phyloP scores from a whole-genome alignment of 1,140 invertebrate genomes.

The Samia ricini region DNA sequence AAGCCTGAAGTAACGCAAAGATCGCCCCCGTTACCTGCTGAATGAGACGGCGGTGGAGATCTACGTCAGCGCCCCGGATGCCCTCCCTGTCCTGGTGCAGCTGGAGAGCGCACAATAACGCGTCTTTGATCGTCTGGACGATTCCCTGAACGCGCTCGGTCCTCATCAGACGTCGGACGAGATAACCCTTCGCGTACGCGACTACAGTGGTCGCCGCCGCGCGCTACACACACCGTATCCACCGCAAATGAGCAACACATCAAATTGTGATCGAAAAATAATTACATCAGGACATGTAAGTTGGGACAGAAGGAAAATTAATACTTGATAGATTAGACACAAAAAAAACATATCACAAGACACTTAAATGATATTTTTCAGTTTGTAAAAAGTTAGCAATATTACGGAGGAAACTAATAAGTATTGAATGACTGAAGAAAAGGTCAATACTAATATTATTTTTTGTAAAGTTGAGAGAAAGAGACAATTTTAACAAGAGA shows the following conservation, averaged over 20 bases:
- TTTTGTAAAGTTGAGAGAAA: too few species aligned
- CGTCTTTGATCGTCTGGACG: constrained; percentile 89
- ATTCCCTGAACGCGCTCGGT: constrained; percentile 89
- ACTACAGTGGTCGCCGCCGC: constrained; percentile 83
- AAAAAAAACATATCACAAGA: too few species aligned
- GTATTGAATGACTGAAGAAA: too few species aligned
- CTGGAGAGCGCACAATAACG: constrained; percentile 85
- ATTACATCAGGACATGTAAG: not conserved
- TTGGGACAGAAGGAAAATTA: too few species aligned
- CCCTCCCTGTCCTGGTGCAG: constrained; percentile 82
- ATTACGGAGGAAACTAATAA: too few species aligned
- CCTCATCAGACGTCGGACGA: constrained; percentile 86
- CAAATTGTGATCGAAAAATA: constrained; percentile 36
- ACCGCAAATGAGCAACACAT: constrained; percentile 32
- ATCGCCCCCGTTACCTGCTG: constrained; percentile 76
- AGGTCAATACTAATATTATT: too few species aligned
- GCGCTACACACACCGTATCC: constrained; percentile 55
- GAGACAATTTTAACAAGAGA: too few species aligned
- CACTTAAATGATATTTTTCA: too few species aligned
- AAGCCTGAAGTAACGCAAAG: not conserved
- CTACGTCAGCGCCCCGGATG: constrained; percentile 80
- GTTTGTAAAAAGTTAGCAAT: too few species aligned
- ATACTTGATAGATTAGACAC: too few species aligned
- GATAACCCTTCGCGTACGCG: constrained; percentile 87
- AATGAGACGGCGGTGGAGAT: constrained; percentile 80